Conservation (phyloP, 2,888 invertebrate species). For the Napeogenes inachia region DNA sequence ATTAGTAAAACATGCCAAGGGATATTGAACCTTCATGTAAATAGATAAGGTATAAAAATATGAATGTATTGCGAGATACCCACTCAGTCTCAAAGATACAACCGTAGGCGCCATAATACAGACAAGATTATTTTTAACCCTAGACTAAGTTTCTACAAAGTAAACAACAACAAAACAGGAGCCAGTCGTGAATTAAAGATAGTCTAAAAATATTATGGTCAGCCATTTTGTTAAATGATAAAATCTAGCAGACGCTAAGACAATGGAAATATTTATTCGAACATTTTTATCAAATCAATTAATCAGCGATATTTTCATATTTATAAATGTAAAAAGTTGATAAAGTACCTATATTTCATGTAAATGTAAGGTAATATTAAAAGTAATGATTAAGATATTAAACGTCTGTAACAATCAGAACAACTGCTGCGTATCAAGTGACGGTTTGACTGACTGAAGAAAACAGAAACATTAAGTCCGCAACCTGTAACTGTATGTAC, state of each 20-base stretch:
- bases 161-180: conserved; percentile 39
- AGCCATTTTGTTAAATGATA: background rate
- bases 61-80: conserved; percentile 16
- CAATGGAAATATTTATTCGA: background rate
- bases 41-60: conserved; percentile 31
- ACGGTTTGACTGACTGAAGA: too few relatives aligned
- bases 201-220: conserved; percentile 14
- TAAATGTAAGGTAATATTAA: too few relatives aligned
- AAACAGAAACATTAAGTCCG: too few relatives aligned
- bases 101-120: conserved; percentile 51
- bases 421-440: background rate
- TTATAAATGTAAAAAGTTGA: too few relatives aligned
- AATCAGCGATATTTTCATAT: too few relatives aligned
- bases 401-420: background rate
- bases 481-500: too few relatives aligned
- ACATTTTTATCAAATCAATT: background rate
- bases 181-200: conserved; percentile 38
- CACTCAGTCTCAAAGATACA: conserved; percentile 44
- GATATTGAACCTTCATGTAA: conserved; percentile 34
- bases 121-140: conserved; percentile 60
- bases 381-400: too few relatives aligned
- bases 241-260: background rate
- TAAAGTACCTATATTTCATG: too few relatives aligned
- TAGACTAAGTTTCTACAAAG: conserved; percentile 42
- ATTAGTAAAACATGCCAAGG: conserved; percentile 32